Base-by-base conservation (phyloP, 1,140 invertebrate species). In the Cataglyphis hispanica region DNA sequence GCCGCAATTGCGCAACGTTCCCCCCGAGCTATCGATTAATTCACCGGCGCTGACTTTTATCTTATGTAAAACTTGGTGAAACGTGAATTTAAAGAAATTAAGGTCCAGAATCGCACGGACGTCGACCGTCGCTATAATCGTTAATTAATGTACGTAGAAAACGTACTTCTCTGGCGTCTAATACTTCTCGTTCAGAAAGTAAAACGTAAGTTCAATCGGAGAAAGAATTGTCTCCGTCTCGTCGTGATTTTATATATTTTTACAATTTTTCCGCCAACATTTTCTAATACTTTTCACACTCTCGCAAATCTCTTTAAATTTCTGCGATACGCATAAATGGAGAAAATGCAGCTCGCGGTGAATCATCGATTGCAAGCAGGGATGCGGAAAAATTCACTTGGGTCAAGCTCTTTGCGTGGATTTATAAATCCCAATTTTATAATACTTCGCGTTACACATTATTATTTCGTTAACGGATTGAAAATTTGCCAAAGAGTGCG, bases 1-100 rank as follows among this genome's bases (percentile, higher is more conserved):
- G 43, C 27, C 56, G 22, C 46, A 81, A 81, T 70, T 72, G 78
- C 66, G 53, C 78, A 72, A 72, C 78, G n/a, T 83, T 11, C 16
- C 11, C 16, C 40, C 53, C 6, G 25, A 25, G 27, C 40, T 72
- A 74, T 83, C 67, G 78, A 81, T 63, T 31, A 61, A 43, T 37
- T 25, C 25, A 6, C 66, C 34, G 56, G 61, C 34, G 53, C 67
- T 43, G 67, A 61, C 66, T 83, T 83, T 63, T 43, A 46, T 53
- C 53, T 19, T 16, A 53, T 53, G 16, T 27, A 19, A 22, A 37
- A 56, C 34, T 69, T 69, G 13, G 10, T 10, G 2, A 34, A 13
- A 50, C 13, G 61, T 13, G 19, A 80, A 31, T 67, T 50, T 80
- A n/a, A 46, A 80, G 56, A 43, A 27, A 69, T 69, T 53, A 69